Conservation (phyloP, 2,888 invertebrate genomes). For the Diaperis boleti region DNA sequence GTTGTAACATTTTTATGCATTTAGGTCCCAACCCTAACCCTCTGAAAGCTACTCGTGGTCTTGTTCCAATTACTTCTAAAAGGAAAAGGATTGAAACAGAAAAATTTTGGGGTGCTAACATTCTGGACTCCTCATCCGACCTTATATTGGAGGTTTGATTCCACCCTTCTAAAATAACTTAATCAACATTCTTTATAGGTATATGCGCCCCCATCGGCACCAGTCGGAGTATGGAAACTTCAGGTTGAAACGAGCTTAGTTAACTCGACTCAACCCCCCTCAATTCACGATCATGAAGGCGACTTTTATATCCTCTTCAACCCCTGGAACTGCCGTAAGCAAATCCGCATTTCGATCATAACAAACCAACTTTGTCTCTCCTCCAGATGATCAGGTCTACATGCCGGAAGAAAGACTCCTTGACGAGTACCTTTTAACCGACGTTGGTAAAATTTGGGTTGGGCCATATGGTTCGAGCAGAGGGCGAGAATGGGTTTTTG, state of each 20-base stretch:
- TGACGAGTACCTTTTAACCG: slow-evolving; percentile 83
- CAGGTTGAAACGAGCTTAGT: slow-evolving; percentile 72
- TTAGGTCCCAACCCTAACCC: slow-evolving; percentile 68
- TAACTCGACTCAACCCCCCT: slow-evolving; percentile 63
- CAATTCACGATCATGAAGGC: slow-evolving; percentile 72
- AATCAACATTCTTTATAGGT: background rate
- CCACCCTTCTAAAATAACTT: too few species aligned
- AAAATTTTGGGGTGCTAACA: slow-evolving; percentile 60
- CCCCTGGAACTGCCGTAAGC: slow-evolving; percentile 84
- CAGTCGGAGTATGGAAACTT: slow-evolving; percentile 78
- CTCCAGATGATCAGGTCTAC: slow-evolving; percentile 80
- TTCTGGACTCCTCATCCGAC: slow-evolving; percentile 49
- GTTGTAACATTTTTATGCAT: slow-evolving; percentile 9
- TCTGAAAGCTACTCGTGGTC: slow-evolving; percentile 70
- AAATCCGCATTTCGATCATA: background rate
- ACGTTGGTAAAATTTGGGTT: slow-evolving; percentile 89
- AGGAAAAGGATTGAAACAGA: slow-evolving; percentile 51
- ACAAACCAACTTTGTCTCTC: background rate
- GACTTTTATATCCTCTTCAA: slow-evolving; percentile 84
- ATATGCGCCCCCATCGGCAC: slow-evolving; percentile 69
- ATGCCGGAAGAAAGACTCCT: slow-evolving; percentile 78
- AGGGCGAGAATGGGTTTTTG: slow-evolving; percentile 87
- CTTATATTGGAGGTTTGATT: slow-evolving; percentile 9
- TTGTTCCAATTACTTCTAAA: slow-evolving; percentile 56
- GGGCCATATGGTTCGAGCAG: slow-evolving; percentile 79